Percentiles rank a stretch among this genome's conserved stretches.
phyloP scores from a whole-genome alignment of 2,888 invertebrate genomes.

The Zaprionus obscuricornis region DNA sequence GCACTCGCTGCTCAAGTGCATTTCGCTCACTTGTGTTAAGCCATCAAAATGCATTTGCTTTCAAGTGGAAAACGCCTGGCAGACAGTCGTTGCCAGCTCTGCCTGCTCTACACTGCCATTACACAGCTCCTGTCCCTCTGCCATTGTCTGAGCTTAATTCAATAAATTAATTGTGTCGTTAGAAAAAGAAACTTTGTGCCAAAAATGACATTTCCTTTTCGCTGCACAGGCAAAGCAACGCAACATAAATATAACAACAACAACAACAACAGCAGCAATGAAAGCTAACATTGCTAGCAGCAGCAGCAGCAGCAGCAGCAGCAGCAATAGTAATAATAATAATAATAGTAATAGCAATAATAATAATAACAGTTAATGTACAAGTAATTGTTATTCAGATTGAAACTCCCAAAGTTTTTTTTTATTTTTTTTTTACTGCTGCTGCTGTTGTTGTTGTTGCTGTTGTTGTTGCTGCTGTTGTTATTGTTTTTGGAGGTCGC shows the following conservation, averaged over 20 bases:
- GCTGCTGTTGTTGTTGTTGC: constrained; percentile 22
- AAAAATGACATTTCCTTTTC: constrained; percentile 54
- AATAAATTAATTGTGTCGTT: constrained; percentile 69
- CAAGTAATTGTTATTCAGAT: constrained; percentile 60
- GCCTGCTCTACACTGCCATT: not conserved
- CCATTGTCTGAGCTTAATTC: constrained; percentile 37
- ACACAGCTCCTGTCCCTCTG: constrained; percentile 1
- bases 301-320: not conserved
- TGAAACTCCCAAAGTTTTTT: constrained; percentile 45
- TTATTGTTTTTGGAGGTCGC: constrained; percentile 49
- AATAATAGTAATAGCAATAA: not conserved
- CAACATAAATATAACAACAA: constrained; percentile 3
- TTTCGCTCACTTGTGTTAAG: constrained; percentile 42
- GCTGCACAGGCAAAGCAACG: too few relatives aligned
- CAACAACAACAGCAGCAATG: not conserved
- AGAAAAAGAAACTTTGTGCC: constrained; percentile 54
- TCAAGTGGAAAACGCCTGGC: constrained; percentile 19
- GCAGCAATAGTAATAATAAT: not conserved
- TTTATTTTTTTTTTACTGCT: constrained; percentile 16
- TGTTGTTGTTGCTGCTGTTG: too few relatives aligned
- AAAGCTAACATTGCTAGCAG: not conserved
- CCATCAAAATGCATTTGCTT: constrained; percentile 64
- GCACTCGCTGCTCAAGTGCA: constrained; percentile 48
- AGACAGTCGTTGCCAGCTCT: too few relatives aligned
- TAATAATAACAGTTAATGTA: not conserved